Conservation (phyloP, 2,113 vertebrate species). For the Cyprinodon brontotheroides region DNA sequence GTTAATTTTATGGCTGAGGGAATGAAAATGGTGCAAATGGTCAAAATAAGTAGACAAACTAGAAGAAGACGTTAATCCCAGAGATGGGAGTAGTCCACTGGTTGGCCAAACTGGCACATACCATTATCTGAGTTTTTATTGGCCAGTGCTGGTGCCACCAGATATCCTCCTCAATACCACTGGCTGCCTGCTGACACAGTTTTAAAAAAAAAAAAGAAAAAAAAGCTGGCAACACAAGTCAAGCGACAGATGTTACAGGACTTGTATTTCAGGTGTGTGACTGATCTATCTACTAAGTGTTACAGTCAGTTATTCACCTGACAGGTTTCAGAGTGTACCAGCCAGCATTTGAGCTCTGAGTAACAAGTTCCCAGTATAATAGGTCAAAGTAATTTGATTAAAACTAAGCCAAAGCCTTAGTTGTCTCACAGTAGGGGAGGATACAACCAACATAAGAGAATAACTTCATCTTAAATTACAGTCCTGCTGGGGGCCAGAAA, state of each 20-base stretch:
- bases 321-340: conserved; percentile 11
- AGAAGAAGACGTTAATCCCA: conserved; percentile 29
- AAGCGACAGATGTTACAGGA: conserved; percentile 43
- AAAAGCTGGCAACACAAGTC: conserved; percentile 55
- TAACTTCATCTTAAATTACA: conserved; percentile 33
- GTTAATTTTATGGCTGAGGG: conserved; percentile 38
- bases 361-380: conserved; percentile 42
- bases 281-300: conserved; percentile 9
- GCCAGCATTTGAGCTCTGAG: conserved; percentile 2
- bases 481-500: conserved; percentile 29
- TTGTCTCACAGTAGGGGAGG: conserved; percentile 19
- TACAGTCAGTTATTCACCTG: conserved; percentile 8
- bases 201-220: conserved; percentile 3
- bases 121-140: conserved; percentile 31
- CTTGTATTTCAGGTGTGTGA: conserved; percentile 46
- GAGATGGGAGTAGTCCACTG: conserved; percentile 20
- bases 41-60: conserved; percentile 31
- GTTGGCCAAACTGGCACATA: conserved; percentile 28
- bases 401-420: conserved; percentile 27
- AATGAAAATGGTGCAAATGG: conserved; percentile 18
- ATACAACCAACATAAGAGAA: conserved; percentile 32
- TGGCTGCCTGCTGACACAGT: conserved; percentile 35
- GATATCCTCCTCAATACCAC: conserved; percentile 22
- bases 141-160: conserved; percentile 21
- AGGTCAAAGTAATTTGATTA: conserved; percentile 42